Evolutionary conservation across 2,797 vertebrate genomes (phyloP).

Genomic region (Vipera latastei): DNA sequence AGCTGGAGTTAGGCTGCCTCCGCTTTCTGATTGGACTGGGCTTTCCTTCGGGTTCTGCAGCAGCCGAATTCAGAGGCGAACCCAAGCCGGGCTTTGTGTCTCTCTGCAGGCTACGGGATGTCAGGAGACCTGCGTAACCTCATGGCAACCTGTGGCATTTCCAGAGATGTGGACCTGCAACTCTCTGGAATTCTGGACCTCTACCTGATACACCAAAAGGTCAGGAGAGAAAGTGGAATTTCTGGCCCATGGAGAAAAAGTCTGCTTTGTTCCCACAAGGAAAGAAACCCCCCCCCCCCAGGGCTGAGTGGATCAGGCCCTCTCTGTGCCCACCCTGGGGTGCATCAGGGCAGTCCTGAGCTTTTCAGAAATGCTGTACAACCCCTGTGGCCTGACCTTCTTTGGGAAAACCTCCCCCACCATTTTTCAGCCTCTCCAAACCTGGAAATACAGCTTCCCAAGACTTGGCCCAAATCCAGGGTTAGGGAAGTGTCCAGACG

Average conservation of each 20-base stretch:
- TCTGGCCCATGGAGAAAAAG: not conserved
- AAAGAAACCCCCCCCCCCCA: not conserved
- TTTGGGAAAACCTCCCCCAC: not conserved
- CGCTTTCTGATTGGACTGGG: not conserved
- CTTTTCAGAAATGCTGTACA: not conserved
- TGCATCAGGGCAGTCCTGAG: not conserved
- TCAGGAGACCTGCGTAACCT: conserved; percentile 80
- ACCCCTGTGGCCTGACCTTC: not conserved
- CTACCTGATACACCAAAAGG: conserved; percentile 78
- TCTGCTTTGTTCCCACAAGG: no score
- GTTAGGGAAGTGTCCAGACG: accelerated
- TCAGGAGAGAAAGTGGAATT: conserved; percentile 47
- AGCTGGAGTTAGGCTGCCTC: no score
- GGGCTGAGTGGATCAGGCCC: not conserved
- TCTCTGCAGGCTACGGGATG: conserved; percentile 81
- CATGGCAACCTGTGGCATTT: conserved; percentile 70
- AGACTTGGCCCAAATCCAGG: not conserved
- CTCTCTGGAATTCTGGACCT: conserved; percentile 77
- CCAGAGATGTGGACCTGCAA: conserved; percentile 69
- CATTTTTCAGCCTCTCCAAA: not conserved
- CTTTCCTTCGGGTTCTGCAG: not conserved
- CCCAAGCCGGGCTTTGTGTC: not conserved
- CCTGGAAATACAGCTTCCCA: not conserved
- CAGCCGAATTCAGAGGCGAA: not conserved
- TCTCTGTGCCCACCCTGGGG: not conserved